Percentiles rank a stretch among this genome's conserved stretches.
Conservation (phyloP, 2,888 invertebrate genomes). For the Rhingia rostrata region DNA sequence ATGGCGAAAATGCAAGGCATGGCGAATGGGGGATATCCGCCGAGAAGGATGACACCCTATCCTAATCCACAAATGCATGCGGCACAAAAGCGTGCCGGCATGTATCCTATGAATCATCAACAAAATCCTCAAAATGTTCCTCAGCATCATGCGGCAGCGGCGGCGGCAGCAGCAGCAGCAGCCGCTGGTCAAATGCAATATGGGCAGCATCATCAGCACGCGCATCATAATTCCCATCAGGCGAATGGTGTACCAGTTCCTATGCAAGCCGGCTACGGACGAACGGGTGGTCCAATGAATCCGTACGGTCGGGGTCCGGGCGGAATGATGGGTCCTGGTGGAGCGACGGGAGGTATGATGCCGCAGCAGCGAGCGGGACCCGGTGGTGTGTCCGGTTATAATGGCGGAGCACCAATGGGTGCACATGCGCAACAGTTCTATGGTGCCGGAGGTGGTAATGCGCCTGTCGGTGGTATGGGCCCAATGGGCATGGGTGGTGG, state of each 20-base stretch:
- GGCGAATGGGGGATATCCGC: conserved; percentile 85
- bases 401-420: conserved; percentile 77
- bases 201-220: conserved; percentile 80
- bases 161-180: conserved; percentile 79
- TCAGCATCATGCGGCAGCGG: conserved; percentile 78
- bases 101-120: conserved; percentile 83
- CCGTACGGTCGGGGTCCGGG: conserved; percentile 80
- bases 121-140: conserved; percentile 85
- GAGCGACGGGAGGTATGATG: conserved; percentile 79
- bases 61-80: conserved; percentile 93
- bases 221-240: conserved; percentile 78
- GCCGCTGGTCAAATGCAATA: conserved; percentile 80
- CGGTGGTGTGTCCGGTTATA: conserved; percentile 76
- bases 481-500: conserved; percentile 84
- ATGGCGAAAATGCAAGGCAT: conserved; percentile 85
- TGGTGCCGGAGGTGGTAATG: conserved; percentile 76
- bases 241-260: conserved; percentile 82
- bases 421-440: conserved; percentile 78
- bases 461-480: conserved; percentile 77
- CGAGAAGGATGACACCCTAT: conserved; percentile 92
- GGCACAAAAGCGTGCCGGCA: conserved; percentile 86
- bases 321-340: conserved; percentile 78
- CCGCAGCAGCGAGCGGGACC: conserved; percentile 77
- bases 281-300: conserved; percentile 80
- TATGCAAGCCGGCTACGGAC: conserved; percentile 81